phyloP scores from a whole-genome alignment of 2,113 vertebrate genomes.

The Desmodus rotundus region DNA sequence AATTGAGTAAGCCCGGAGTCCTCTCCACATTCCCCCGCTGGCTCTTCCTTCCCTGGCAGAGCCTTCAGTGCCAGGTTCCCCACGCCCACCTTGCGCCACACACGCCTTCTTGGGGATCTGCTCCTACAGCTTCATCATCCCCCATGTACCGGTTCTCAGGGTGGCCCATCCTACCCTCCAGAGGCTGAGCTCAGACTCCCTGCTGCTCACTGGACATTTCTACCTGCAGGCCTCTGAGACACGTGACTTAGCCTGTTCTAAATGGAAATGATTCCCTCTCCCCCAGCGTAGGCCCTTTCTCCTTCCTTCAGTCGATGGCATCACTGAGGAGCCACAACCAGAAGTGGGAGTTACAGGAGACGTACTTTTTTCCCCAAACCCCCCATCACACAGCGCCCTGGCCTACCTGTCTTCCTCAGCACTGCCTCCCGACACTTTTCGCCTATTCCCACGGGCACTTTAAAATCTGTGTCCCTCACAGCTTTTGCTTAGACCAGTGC shows the following conservation, averaged over 20 bases:
- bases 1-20: neutral
- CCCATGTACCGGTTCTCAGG: neutral
- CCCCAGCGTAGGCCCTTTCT: neutral
- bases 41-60: neutral
- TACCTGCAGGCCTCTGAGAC: neutral
- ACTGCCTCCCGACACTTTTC: neutral
- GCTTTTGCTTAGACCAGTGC: neutral
- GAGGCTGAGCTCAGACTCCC: neutral
- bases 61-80: neutral
- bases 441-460: neutral
- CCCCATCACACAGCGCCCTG: neutral
- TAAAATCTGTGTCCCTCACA: neutral
- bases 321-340: neutral
- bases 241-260: neutral
- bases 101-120: neutral
- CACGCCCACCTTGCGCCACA: rapidly evolving
- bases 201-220: neutral
- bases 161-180: neutral
- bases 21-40: neutral
- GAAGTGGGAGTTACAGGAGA: neutral
- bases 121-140: neutral
- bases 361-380: neutral
- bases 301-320: neutral
- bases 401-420: neutral
- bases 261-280: neutral